A percentile compares a stretch with the other conserved stretches of the same genome.
Conservation (phyloP, 2,888 invertebrate genomes). For the Smittia aterrima region DNA sequence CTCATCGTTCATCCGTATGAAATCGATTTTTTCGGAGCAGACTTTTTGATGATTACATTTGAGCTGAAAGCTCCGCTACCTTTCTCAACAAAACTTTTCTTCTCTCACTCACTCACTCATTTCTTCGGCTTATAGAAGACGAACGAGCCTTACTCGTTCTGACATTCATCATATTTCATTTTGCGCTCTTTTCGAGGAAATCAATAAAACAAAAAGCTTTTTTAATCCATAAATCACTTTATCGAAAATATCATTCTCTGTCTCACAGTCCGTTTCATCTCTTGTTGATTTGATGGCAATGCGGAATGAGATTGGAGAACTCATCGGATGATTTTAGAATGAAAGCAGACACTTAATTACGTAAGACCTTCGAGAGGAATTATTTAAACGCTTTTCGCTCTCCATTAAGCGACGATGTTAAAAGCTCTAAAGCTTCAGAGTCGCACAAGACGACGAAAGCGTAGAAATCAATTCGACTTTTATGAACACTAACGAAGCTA, state of each 20-base stretch:
- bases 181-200: neutral
- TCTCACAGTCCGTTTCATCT: neutral
- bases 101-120: no score
- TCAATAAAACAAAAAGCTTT: slow-evolving; percentile 23
- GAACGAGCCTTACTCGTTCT: no score
- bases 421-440: no score
- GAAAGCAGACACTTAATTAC: slow-evolving; percentile 23
- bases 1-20: no score
- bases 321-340: neutral
- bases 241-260: neutral
- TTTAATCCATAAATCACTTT: slow-evolving; percentile 7
- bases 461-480: slow-evolving; percentile 15
- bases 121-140: no score
- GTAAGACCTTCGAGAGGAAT: neutral
- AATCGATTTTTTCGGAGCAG: no score
- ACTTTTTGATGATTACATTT: no score
- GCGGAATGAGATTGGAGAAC: neutral
- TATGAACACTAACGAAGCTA: slow-evolving; percentile 24
- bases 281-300: neutral
- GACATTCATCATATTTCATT: neutral
- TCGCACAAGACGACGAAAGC: no score
- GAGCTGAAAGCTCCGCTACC: no score
- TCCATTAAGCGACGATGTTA: neutral
- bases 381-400: slow-evolving; percentile 12
- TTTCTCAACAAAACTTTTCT: no score